A percentile compares a stretch with the other conserved stretches of the same genome.
phyloP scores from a whole-genome alignment of 2,888 invertebrate species.

The Aplocera efformata region DNA sequence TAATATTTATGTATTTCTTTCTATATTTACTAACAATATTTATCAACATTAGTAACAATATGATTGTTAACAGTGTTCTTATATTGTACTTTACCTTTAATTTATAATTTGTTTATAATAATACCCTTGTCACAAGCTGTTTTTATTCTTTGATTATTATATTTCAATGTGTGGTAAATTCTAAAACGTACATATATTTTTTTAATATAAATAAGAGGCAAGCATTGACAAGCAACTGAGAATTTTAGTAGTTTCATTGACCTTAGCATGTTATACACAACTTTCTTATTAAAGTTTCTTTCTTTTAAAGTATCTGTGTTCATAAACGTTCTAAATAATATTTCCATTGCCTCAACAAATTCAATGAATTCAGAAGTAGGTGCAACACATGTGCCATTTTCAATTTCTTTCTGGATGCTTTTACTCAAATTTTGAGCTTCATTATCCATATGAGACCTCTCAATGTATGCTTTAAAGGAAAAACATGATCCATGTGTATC shows the following conservation, averaged over 20 bases:
- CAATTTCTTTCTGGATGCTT: constrained; percentile 16
- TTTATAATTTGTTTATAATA: constrained; percentile 25
- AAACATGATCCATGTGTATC: constrained; percentile 11
- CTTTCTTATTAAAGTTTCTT: constrained; percentile 1
- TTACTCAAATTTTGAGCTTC: constrained; percentile 15
- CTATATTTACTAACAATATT: no score
- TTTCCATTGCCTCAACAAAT: constrained; percentile 25
- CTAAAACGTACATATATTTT: constrained; percentile 20
- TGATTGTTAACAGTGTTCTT: no score
- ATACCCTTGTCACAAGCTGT: constrained; percentile 2
- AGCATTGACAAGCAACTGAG: constrained; percentile 16
- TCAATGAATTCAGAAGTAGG: constrained; percentile 19
- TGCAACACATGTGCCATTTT: constrained; percentile 12
- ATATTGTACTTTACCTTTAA: neutral
- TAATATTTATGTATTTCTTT: no score
- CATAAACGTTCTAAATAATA: constrained; percentile 18
- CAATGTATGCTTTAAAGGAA: constrained; percentile 5
- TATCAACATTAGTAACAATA: no score
- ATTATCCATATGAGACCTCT: neutral
- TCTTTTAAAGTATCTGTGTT: constrained; percentile 10
- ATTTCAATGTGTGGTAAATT: constrained; percentile 20
- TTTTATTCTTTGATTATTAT: constrained; percentile 19
- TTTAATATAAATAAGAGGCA: constrained; percentile 19
- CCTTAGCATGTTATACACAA: constrained; percentile 10
- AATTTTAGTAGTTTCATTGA: constrained; percentile 2